Percentiles rank a stretch among this genome's conserved stretches.
Conservation (phyloP, 2,113 vertebrate species). For the Chitala chitala region DNA sequence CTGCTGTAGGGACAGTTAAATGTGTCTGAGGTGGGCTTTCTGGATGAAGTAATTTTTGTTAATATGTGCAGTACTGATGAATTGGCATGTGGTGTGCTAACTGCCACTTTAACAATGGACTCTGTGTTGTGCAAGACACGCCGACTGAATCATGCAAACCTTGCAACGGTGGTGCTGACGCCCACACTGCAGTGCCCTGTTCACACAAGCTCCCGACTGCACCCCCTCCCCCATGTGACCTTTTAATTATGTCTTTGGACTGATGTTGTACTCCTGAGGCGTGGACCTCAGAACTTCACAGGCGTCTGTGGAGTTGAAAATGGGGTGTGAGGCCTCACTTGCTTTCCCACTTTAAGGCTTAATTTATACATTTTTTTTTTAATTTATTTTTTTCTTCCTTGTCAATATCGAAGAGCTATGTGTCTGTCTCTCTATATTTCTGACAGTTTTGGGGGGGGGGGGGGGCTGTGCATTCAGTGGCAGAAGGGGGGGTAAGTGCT, state of each 20-base stretch:
- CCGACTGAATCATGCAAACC: not conserved
- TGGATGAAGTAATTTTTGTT: too few relatives aligned
- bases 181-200: not conserved
- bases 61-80: not conserved
- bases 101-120: not conserved
- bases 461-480: too few relatives aligned
- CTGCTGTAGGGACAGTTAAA: not conserved
- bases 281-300: too few relatives aligned
- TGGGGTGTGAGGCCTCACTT: too few relatives aligned
- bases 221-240: not conserved
- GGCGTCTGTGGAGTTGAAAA: too few relatives aligned
- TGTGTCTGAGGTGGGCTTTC: not conserved
- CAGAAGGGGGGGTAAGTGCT: too few relatives aligned
- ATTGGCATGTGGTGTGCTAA: not conserved
- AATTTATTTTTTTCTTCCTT: not conserved
- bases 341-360: too few relatives aligned
- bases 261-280: not conserved
- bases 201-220: not conserved
- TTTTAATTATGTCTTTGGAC: conserved; percentile 6
- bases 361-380: too few relatives aligned
- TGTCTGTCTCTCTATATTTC: too few relatives aligned
- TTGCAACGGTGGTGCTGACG: not conserved
- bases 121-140: not conserved
- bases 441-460: too few relatives aligned
- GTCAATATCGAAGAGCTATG: not conserved